Percentiles rank a stretch among this genome's conserved stretches.
Conservation (phyloP, 2,888 invertebrate genomes). For the Taenaris catops region DNA sequence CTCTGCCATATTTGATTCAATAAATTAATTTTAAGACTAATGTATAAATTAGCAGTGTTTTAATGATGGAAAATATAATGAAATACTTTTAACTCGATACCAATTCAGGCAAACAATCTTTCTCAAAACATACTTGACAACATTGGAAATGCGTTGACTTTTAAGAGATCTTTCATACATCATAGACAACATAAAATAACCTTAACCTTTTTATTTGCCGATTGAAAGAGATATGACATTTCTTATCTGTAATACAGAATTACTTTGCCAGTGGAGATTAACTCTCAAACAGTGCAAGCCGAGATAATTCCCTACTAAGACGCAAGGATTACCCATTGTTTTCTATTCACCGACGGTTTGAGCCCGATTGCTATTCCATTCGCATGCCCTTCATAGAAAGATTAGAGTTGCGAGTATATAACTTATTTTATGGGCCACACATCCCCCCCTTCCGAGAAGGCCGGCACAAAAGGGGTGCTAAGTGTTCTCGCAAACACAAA, state of each 20-base stretch:
- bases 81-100: too few species aligned
- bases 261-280: conserved; percentile 30
- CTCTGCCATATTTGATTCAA: conserved; percentile 53
- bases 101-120: too few species aligned
- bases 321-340: conserved; percentile 46
- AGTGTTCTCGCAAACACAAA: conserved; percentile 77
- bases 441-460: conserved; percentile 68
- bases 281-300: conserved; percentile 18
- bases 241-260: too few species aligned
- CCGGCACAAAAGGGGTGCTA: conserved; percentile 70
- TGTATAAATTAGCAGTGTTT: too few species aligned
- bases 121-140: too few species aligned
- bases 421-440: conserved; percentile 51
- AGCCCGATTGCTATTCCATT: conserved; percentile 62
- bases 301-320: conserved; percentile 21
- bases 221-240: too few species aligned
- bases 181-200: too few species aligned
- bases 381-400: conserved; percentile 65
- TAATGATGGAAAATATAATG: too few species aligned
- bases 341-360: conserved; percentile 37
- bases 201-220: too few species aligned
- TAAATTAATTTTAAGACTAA: too few species aligned
- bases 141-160: too few species aligned
- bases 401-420: conserved; percentile 52
- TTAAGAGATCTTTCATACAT: too few species aligned